These are phyloP conservation scores for Erpornis zantholeuca DNA, from an alignment of 2,113 vertebrate species.

Conservation along the genomic window DNA sequence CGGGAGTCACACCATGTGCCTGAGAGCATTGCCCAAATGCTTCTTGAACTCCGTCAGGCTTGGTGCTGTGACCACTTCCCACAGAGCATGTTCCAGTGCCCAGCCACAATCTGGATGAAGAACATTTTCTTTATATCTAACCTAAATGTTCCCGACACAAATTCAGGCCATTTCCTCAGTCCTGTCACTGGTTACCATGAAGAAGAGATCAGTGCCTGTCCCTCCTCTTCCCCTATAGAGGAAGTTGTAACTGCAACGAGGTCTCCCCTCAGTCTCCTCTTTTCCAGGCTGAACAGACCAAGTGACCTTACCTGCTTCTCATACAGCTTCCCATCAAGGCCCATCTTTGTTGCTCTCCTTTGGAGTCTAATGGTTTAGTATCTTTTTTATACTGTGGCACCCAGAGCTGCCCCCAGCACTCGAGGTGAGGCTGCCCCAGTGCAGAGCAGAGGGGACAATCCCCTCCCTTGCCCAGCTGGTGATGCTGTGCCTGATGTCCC, in stretches of 20 bases:
- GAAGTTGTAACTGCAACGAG: neutral
- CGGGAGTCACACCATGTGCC: no score
- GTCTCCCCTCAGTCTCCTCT: neutral
- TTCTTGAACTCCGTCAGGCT: neutral
- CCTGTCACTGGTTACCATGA: no score
- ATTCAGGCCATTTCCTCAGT: no score
- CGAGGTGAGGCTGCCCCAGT: accelerated
- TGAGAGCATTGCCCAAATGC: neutral
- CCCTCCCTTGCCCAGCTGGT: neutral
- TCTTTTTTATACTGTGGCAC: neutral
- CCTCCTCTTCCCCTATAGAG: no score
- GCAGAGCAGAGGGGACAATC: neutral
- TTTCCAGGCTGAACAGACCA: neutral
- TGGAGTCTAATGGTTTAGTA: neutral
- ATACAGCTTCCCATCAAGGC: neutral
- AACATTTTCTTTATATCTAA: neutral
- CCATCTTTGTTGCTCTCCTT: neutral
- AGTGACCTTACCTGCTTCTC: neutral
- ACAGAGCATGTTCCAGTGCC: neutral
- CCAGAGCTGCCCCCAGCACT: neutral
- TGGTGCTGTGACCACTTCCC: neutral
- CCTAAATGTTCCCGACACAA: no score
- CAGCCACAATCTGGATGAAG: neutral
- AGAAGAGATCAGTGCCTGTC: no score
- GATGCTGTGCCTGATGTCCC: neutral